Conservation (phyloP, 2,888 invertebrate genomes). For the Hydrotaea diabolus region DNA sequence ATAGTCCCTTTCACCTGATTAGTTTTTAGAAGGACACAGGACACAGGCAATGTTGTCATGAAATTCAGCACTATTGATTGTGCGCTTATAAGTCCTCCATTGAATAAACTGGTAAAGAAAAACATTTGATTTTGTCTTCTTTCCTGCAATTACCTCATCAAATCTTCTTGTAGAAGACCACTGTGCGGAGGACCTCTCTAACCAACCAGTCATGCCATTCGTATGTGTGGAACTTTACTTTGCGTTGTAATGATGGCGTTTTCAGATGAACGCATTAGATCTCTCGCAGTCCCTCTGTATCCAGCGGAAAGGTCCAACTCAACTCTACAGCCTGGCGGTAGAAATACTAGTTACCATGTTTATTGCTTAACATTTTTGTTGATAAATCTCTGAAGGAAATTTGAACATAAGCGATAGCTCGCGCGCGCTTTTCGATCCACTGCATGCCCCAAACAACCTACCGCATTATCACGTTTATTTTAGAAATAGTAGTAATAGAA, state of each 20-base stretch:
- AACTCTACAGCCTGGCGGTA: not conserved
- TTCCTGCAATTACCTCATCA: too few relatives aligned
- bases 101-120: too few relatives aligned
- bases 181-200: too few relatives aligned
- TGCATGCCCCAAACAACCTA: constrained; percentile 50
- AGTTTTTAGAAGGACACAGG: too few relatives aligned
- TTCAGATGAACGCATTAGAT: constrained; percentile 48
- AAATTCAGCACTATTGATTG: too few relatives aligned
- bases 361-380: constrained; percentile 35
- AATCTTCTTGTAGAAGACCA: too few relatives aligned
- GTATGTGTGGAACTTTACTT: not conserved
- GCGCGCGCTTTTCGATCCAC: not conserved
- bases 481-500: constrained; percentile 43
- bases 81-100: too few relatives aligned
- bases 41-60: too few relatives aligned
- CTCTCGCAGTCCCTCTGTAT: too few relatives aligned
- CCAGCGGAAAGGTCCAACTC: not conserved
- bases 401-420: constrained; percentile 21
- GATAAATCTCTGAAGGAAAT: constrained; percentile 47
- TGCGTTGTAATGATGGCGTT: constrained; percentile 44
- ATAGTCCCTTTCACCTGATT: too few relatives aligned
- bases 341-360: constrained; percentile 11
- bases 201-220: too few relatives aligned
- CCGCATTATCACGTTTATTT: constrained; percentile 63
- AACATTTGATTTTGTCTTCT: too few relatives aligned